Conservation (phyloP, 2,113 vertebrate genomes). For the Boleophthalmus pectinirostris region DNA sequence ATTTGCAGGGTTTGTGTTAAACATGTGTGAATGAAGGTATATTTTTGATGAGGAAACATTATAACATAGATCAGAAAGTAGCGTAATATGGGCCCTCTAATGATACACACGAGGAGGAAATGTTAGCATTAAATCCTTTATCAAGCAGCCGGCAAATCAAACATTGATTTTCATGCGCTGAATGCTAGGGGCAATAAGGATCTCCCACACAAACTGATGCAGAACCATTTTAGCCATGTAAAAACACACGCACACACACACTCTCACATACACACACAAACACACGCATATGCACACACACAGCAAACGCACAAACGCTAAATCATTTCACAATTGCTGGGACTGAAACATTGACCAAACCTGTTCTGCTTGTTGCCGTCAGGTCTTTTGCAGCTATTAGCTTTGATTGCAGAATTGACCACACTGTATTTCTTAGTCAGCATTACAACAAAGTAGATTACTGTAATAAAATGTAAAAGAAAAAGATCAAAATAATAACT, state of each 20-base stretch:
- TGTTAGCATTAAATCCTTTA: constrained; percentile 66
- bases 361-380: background rate
- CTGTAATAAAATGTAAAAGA: background rate
- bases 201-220: constrained; percentile 53
- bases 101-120: background rate
- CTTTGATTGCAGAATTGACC: constrained; percentile 28
- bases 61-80: too few relatives aligned
- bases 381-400: constrained; percentile 22
- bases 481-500: background rate
- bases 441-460: constrained; percentile 16
- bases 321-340: constrained; percentile 50
- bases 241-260: constrained; percentile 19
- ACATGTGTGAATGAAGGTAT: too few relatives aligned
- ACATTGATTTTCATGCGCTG: constrained; percentile 70
- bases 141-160: constrained; percentile 72
- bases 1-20: too few relatives aligned
- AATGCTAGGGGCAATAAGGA: constrained; percentile 61
- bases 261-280: background rate
- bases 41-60: too few relatives aligned
- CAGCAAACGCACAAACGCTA: constrained; percentile 14
- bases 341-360: constrained; percentile 31
- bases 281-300: constrained; percentile 15
- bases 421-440: constrained; percentile 10
- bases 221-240: background rate
- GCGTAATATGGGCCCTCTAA: too few relatives aligned